Conservation (phyloP, 2,888 invertebrate genomes). For the Synergus gifuensis region DNA sequence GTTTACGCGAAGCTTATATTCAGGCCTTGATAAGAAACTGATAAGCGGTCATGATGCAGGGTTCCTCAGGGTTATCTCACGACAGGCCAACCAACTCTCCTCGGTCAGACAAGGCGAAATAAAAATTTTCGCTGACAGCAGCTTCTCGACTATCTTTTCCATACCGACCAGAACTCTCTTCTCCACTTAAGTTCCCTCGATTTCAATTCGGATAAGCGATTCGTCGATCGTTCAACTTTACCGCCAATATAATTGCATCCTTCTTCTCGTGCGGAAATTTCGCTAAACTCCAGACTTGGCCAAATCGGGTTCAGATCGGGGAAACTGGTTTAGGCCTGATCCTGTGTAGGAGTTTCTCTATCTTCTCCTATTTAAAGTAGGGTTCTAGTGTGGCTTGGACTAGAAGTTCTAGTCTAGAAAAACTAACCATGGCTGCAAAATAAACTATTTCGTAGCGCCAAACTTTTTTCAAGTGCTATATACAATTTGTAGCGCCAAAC, state of each 20-base stretch:
- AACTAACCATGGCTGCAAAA: too few species aligned
- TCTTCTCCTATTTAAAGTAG: too few species aligned
- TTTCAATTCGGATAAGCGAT: slow-evolving; percentile 38
- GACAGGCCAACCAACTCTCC: slow-evolving; percentile 76
- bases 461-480: too few species aligned
- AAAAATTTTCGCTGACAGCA: slow-evolving; percentile 54
- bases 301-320: background rate
- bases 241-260: background rate
- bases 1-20: slow-evolving; percentile 64
- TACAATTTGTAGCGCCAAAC: too few species aligned
- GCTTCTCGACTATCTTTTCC: slow-evolving; percentile 54
- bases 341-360: too few species aligned
- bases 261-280: too few species aligned
- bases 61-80: slow-evolving; percentile 77
- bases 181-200: slow-evolving; percentile 53
- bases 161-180: slow-evolving; percentile 55
- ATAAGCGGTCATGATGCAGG: slow-evolving; percentile 75
- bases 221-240: background rate
- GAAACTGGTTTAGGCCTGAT: too few species aligned
- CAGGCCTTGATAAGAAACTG: slow-evolving; percentile 72
- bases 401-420: too few species aligned
- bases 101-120: slow-evolving; percentile 49
- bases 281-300: background rate
- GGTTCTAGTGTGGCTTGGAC: too few species aligned
- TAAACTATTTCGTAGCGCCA: too few species aligned